Evolutionary conservation across 2,113 vertebrate genomes (phyloP).

Genomic region (Equus quagga): DNA sequence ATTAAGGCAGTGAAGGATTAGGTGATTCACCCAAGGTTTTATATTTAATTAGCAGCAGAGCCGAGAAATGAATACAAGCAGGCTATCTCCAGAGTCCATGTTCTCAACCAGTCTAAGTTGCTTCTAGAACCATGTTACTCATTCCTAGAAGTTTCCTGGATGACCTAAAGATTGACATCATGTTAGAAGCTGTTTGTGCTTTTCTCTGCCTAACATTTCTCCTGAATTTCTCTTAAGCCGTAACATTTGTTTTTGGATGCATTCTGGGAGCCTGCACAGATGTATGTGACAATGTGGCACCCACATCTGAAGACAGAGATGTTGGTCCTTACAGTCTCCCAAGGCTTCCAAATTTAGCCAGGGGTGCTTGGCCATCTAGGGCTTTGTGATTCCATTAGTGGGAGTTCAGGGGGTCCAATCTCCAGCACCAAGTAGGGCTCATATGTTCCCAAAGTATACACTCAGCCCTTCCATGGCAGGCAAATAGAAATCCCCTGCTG

Average conservation of each 20-base stretch:
- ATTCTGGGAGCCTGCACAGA: not conserved
- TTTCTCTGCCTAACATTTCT: not conserved
- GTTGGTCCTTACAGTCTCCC: not conserved
- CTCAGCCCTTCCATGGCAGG: not conserved
- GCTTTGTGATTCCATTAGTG: not conserved
- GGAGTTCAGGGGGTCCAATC: not conserved
- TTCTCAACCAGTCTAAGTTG: not conserved
- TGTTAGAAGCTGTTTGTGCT: not conserved
- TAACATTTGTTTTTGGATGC: not conserved
- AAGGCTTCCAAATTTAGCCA: not conserved
- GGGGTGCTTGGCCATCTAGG: not conserved
- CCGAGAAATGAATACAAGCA: not conserved
- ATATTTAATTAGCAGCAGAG: not conserved
- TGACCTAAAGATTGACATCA: not conserved
- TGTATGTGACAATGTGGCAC: not conserved
- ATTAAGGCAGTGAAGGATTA: not conserved
- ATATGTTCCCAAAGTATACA: not conserved
- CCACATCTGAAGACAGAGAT: not conserved
- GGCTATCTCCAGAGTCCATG: not conserved
- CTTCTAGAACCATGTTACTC: not conserved
- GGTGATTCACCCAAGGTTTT: not conserved
- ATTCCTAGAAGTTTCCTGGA: not conserved
- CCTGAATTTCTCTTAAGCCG: not conserved
- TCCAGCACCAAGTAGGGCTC: not conserved
- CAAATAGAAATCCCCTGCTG: slow-evolving; percentile 37